A percentile compares a stretch with the other conserved stretches of the same genome.
These are phyloP conservation scores for Acanthis flammea DNA, from an alignment of 2,797 vertebrate species.

Conservation along the genomic window DNA sequence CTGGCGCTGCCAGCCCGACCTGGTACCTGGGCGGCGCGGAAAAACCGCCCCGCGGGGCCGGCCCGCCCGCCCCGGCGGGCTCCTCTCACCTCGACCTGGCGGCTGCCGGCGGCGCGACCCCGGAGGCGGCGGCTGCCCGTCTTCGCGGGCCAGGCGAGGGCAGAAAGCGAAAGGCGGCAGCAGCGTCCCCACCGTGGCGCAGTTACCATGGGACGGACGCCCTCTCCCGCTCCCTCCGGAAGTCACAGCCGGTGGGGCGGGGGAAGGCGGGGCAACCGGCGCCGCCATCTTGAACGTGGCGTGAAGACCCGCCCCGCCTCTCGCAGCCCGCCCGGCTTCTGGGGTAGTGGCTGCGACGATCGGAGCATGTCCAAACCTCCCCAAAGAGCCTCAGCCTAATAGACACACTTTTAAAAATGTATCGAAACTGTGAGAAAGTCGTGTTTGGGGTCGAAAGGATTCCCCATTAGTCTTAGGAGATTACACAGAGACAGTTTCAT, in stretches of 20 bases:
- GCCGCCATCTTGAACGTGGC: slow-evolving; percentile 38
- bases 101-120: not conserved
- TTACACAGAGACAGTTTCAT: fast-evolving
- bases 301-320: not conserved
- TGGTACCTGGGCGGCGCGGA: not conserved
- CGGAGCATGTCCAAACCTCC: fast-evolving
- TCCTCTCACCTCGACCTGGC: slow-evolving; percentile 2
- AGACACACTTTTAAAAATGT: fast-evolving
- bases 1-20: not conserved
- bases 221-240: slow-evolving; percentile 46
- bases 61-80: not conserved
- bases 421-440: not conserved
- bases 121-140: not conserved
- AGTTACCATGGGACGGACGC: slow-evolving; percentile 65
- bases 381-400: fast-evolving
- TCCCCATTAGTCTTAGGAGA: not conserved
- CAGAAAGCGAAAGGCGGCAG: not conserved
- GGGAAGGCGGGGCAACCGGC: not conserved
- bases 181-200: slow-evolving; percentile 45
- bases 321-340: not conserved
- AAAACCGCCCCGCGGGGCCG: not conserved
- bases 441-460: fast-evolving
- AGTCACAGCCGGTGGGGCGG: slow-evolving; percentile 5
- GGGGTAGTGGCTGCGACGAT: fast-evolving
- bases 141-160: not conserved